Evolutionary conservation across 2,797 vertebrate genomes (phyloP).

Genomic region (Amphiprion clarkii): DNA sequence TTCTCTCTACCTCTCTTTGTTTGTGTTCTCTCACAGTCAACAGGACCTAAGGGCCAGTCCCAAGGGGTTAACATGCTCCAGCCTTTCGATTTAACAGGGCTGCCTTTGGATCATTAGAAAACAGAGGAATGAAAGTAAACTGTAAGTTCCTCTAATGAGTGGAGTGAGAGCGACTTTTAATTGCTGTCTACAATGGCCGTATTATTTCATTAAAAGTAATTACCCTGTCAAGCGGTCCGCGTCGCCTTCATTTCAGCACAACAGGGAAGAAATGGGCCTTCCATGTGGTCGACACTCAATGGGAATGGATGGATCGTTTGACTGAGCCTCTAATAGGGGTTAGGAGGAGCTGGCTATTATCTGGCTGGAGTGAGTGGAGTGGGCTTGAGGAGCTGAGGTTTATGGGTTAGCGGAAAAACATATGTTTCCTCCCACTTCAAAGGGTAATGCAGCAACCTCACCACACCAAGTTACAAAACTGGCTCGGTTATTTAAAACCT

Average conservation of each 20-base stretch:
- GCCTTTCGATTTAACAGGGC: conserved; percentile 76
- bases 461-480: conserved; percentile 8
- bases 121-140: conserved; percentile 80
- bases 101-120: conserved; percentile 82
- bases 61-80: conserved; percentile 67
- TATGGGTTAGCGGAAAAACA: conserved; percentile 41
- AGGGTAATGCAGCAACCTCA: conserved; percentile 21
- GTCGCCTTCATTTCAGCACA: conserved; percentile 79
- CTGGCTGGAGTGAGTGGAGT: conserved; percentile 64
- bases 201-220: conserved; percentile 89
- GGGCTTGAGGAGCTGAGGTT: conserved; percentile 54
- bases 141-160: conserved; percentile 83
- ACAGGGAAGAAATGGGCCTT: conserved; percentile 78
- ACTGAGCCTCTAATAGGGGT: conserved; percentile 76
- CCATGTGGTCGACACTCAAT: conserved; percentile 69
- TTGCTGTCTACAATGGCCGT: conserved; percentile 83
- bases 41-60: conserved; percentile 68
- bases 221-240: conserved; percentile 82
- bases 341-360: conserved; percentile 74
- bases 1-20: conserved; percentile 51
- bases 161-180: conserved; percentile 83
- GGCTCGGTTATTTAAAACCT: conserved; percentile 35
- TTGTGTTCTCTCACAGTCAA: conserved; percentile 61
- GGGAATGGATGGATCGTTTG: conserved; percentile 76
- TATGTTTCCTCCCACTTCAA: conserved; percentile 28